Evolutionary conservation across 1,140 invertebrate genomes (phyloP).

Genomic region (Samia ricini): DNA sequence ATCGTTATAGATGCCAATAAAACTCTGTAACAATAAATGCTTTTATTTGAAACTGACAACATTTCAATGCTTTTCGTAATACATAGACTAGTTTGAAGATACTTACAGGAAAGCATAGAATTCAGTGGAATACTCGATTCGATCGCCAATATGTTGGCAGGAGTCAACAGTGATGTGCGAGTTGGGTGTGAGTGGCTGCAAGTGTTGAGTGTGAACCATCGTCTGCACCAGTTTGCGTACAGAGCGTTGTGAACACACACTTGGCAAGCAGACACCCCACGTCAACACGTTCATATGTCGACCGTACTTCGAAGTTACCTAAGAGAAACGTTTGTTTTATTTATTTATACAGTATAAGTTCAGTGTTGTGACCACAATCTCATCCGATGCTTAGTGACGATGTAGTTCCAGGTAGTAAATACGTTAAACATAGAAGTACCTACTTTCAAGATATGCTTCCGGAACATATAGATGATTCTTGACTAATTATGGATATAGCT

Average conservation of each 20-base stretch:
- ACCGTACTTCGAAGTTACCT: conserved; percentile 13
- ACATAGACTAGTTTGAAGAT: background rate
- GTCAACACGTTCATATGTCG: conserved; percentile 25
- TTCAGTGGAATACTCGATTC: background rate
- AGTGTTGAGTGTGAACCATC: conserved; percentile 14
- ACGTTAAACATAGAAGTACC: no score
- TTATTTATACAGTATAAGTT: no score
- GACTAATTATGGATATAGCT: no score
- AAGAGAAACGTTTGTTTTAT: no score
- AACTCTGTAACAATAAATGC: background rate
- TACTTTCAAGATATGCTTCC: no score
- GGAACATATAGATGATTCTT: no score
- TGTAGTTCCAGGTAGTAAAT: no score
- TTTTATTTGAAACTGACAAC: no score
- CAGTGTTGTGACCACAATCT: no score
- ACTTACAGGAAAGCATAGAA: conserved; percentile 14
- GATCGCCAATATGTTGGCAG: conserved; percentile 12
- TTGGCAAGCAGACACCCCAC: conserved; percentile 32
- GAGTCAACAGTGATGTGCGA: conserved; percentile 11
- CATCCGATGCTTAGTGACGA: no score
- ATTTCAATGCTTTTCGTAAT: background rate
- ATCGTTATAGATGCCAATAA: background rate
- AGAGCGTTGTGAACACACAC: conserved; percentile 16
- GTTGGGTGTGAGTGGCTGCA: conserved; percentile 8
- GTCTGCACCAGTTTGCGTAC: conserved; percentile 21